Evolutionary conservation across 92 coral and sea anemone species (phyloP).

Genomic region (Parazoanthus darwini): DNA sequence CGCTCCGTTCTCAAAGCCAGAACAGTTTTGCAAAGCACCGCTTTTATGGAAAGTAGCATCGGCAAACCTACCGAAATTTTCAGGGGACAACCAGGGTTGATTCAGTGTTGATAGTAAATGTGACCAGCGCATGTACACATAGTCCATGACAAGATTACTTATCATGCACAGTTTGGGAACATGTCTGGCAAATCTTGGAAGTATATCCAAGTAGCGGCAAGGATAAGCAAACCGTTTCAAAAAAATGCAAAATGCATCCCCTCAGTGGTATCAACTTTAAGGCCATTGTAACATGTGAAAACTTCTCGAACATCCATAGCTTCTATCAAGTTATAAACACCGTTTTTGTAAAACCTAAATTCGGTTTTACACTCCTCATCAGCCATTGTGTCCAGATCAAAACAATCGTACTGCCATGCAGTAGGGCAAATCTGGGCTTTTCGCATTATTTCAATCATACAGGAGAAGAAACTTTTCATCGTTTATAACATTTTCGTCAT

Average conservation of each 20-base stretch:
- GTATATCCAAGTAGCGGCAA: slow-evolving; percentile 46
- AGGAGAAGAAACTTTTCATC: no score
- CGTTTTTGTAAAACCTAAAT: slow-evolving; percentile 50
- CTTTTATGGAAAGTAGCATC: slow-evolving; percentile 39
- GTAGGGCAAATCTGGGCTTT: slow-evolving; percentile 54
- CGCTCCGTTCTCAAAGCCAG: slow-evolving; percentile 8
- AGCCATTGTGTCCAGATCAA: slow-evolving; percentile 54
- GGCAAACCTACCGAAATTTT: slow-evolving; percentile 30
- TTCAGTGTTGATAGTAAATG: no score
- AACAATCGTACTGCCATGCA: slow-evolving; percentile 37
- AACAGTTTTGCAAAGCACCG: slow-evolving; percentile 7
- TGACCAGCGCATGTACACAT: not conserved
- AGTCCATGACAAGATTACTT: slow-evolving; percentile 44
- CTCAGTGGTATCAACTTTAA: slow-evolving; percentile 43
- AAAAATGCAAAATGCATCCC: slow-evolving; percentile 44
- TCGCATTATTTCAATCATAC: not conserved
- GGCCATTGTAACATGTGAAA: slow-evolving; percentile 50
- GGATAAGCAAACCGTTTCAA: no score
- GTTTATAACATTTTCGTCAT: no score
- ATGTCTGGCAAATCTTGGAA: slow-evolving; percentile 47
- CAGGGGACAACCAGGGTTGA: slow-evolving; percentile 21
- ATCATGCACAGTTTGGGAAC: slow-evolving; percentile 57
- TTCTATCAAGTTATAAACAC: slow-evolving; percentile 49
- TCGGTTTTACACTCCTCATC: slow-evolving; percentile 55
- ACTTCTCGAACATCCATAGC: slow-evolving; percentile 39